These are phyloP conservation scores for Myotis pilosus DNA, from an alignment of 2,797 vertebrate genomes.

Conservation along the genomic window DNA sequence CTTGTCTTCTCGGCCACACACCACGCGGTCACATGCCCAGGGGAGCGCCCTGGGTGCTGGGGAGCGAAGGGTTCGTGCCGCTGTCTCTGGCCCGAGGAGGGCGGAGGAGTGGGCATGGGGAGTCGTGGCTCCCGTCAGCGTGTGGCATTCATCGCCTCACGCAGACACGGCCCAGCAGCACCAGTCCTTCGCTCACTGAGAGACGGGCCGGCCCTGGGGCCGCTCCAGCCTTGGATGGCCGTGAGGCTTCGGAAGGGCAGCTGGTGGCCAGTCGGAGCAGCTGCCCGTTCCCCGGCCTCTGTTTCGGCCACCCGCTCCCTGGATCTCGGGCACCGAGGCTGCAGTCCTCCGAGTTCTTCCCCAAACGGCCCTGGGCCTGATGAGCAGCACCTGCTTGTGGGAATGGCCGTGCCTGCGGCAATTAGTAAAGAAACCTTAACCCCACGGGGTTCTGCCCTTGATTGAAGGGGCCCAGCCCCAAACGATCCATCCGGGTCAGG, in stretches of 20 bases:
- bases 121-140: no score
- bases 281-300: rapidly evolving
- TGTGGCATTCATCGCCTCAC: no score
- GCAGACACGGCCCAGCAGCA: no score
- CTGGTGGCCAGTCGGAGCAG: background rate
- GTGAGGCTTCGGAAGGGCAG: background rate
- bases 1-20: rapidly evolving
- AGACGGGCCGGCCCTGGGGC: no score
- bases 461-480: background rate
- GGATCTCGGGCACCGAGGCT: rapidly evolving
- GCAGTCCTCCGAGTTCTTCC: background rate
- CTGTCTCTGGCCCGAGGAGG: no score
- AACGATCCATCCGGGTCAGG: background rate
- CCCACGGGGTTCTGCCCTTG: rapidly evolving
- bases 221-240: background rate
- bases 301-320: rapidly evolving
- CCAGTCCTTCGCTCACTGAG: no score
- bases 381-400: no score
- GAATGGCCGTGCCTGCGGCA: rapidly evolving
- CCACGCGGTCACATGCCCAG: rapidly evolving
- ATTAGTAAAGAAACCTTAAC: background rate
- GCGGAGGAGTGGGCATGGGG: no score
- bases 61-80: rapidly evolving
- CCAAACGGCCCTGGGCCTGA: background rate
- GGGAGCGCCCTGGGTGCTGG: rapidly evolving